These are phyloP conservation scores for Sceloporus tristichus DNA, from an alignment of 2,113 vertebrate species.

Conservation along the genomic window DNA sequence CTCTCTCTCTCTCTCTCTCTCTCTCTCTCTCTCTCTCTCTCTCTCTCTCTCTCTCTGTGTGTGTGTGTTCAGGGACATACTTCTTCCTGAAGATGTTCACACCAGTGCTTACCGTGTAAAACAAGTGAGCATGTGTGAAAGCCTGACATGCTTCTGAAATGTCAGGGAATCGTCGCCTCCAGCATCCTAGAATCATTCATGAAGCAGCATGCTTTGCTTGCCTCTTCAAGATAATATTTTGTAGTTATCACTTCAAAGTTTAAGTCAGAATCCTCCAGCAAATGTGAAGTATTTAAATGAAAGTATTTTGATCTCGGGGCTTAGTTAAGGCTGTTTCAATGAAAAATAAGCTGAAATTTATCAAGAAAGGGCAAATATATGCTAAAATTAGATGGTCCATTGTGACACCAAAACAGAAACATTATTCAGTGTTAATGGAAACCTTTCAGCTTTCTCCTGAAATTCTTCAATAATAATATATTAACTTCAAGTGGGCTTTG, in stretches of 20 bases:
- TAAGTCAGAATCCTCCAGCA: background rate
- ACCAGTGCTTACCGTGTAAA: too few species aligned
- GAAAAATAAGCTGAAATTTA: background rate
- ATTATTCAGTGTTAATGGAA: slow-evolving; percentile 21
- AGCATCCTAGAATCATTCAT: too few species aligned
- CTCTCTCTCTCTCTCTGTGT: too few species aligned
- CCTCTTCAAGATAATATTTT: background rate
- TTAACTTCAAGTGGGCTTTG: slow-evolving; percentile 20
- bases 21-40: too few species aligned
- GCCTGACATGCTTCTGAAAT: background rate
- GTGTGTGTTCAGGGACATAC: too few species aligned
- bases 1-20: too few species aligned
- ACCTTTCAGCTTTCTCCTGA: slow-evolving; percentile 14
- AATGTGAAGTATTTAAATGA: background rate
- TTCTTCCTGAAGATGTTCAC: too few species aligned
- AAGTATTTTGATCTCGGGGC: background rate
- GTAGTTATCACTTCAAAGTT: background rate
- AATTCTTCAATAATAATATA: slow-evolving; percentile 27
- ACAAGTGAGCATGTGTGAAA: too few species aligned
- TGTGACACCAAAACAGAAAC: slow-evolving; percentile 22
- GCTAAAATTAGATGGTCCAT: background rate
- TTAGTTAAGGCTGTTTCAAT: background rate
- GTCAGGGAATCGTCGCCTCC: too few species aligned
- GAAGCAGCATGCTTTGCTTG: background rate
- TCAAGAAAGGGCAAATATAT: slow-evolving; percentile 9